Percentiles rank a stretch among this genome's conserved stretches.
Evolutionary conservation across 2,113 vertebrate genomes (phyloP).

Genomic region (rabbit (Oryctolagus cuniculus)): mOryCun1.1 NC_091439.1:89323501-89324000

Average conservation of each 20-base stretch:
- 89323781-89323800: background rate
- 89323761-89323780: background rate
- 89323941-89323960: slow-evolving; percentile 83
- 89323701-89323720: slow-evolving; percentile 55
- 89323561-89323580: background rate
- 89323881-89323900: slow-evolving; percentile 77
- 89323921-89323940: slow-evolving; percentile 86
- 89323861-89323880: slow-evolving; percentile 75
- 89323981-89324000: slow-evolving; percentile 62
- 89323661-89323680: rapidly evolving
- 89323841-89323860: slow-evolving; percentile 78
- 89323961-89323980: slow-evolving; percentile 84
- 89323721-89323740: slow-evolving; percentile 44
- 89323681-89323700: slow-evolving; percentile 80
- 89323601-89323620: background rate
- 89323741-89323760: background rate
- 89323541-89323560: background rate
- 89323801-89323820: background rate
- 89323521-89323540: background rate
- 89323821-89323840: slow-evolving; percentile 79
- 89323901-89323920: slow-evolving; percentile 90
- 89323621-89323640: background rate
- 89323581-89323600: background rate
- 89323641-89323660: background rate
- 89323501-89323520: background rate